Conservation (phyloP, 2,888 invertebrate species). For the Rhimphoctona megacephalus region DNA sequence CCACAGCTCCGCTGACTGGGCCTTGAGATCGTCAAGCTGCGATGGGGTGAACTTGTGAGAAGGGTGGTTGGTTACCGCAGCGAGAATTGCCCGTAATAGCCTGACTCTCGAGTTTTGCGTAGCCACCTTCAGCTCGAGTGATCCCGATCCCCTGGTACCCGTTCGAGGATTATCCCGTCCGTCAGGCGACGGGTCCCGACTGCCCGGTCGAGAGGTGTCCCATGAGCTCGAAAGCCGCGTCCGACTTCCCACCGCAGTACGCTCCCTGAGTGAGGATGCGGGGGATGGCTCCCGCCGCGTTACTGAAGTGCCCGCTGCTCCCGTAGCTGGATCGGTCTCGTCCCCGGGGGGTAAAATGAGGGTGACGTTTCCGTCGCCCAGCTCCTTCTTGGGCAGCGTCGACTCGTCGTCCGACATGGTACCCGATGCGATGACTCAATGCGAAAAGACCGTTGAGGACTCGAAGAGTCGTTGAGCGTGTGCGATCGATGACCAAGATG, state of each 20-base stretch:
- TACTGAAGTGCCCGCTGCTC: too few relatives aligned
- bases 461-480: neutral
- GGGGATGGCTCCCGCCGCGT: neutral
- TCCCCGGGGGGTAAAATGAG: neutral
- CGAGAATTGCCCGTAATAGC: neutral
- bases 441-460: neutral
- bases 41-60: neutral
- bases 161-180: neutral
- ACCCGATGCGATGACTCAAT: neutral
- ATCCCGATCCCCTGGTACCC: neutral
- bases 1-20: neutral
- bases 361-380: too few relatives aligned
- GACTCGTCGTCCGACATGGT: too few relatives aligned
- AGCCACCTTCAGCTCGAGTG: neutral
- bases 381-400: too few relatives aligned
- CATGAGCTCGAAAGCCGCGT: neutral
- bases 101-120: neutral
- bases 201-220: neutral
- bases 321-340: too few relatives aligned
- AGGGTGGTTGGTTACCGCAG: too few relatives aligned
- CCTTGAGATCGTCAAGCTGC: neutral
- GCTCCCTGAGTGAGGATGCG: neutral
- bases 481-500: neutral
- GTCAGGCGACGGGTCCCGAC: neutral
- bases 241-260: neutral